phyloP scores from a whole-genome alignment of 2,888 invertebrate species.

The Halictus quadricinctus region DNA sequence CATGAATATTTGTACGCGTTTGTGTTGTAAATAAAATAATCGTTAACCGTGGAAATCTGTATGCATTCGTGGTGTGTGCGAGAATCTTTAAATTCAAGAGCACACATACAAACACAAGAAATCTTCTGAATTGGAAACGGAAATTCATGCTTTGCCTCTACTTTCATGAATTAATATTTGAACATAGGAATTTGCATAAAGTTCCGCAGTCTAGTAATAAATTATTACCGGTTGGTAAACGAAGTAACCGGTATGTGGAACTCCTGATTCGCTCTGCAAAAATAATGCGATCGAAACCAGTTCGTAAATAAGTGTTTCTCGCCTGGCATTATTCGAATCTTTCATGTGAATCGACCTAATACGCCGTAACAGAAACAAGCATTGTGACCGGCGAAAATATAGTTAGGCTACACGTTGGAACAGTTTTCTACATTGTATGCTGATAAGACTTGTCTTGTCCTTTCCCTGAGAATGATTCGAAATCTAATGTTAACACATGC shows the following conservation, averaged over 20 bases:
- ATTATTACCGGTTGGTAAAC: background rate
- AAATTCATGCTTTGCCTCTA: background rate
- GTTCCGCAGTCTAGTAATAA: background rate
- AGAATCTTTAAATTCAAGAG: background rate
- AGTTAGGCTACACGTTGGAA: background rate
- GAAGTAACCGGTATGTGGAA: background rate
- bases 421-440: conserved; percentile 13
- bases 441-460: background rate
- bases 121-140: background rate
- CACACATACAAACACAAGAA: background rate
- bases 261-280: background rate
- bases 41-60: background rate
- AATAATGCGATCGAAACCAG: background rate
- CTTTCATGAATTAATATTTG: background rate
- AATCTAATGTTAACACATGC: background rate
- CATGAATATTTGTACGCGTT: background rate
- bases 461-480: background rate
- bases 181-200: background rate
- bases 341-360: conserved; percentile 14
- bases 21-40: background rate
- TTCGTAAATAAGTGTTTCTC: background rate
- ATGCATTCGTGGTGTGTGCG: background rate
- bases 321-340: background rate
- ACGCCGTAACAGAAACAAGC: conserved; percentile 7
- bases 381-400: conserved; percentile 1